Evolutionary conservation across 2,888 invertebrate species (phyloP), one percentile per base, ranked within the genome.

Genomic region (Dugesia japonica): DNA sequence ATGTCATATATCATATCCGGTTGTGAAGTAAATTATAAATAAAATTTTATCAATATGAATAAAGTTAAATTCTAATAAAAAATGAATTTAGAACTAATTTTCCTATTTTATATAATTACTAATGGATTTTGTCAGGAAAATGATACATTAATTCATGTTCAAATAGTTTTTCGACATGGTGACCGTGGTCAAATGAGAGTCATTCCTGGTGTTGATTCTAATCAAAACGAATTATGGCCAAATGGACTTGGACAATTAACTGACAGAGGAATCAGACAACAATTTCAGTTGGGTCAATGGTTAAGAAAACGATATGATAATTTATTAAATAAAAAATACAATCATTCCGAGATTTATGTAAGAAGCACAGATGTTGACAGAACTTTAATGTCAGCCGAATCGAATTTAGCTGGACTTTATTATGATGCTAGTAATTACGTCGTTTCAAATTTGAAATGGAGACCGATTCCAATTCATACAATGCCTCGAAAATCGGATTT

Each of bases 351-450:
- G 82, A 87, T 90, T 73, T 86, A 87, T 80, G 84, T 90, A 0
- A 86, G 87, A 75, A 90, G 92, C 71, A 92, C 93, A 0, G 91
- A 93, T 85, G 89, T 90, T 20, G 92, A 94, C 85, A 88, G 94
- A 28, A 92, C 94, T 0, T 85, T 94, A 13, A 85, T 85, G 83
- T 85, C 85, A 72, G 86, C 85, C 0, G 82, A 83, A 78, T 82
- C 83, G n/a, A 83, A 85, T 79, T 80, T 86, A 78, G 85, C 85
- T 1, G 86, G 86, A 1, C 79, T 87, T 27, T 87, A 83, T 76
- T 85, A 85, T 1, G 85, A 85, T 0, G 81, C 82, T 80, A 26
- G 17, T n/a, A 31, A 75, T 20, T 9, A 0, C 1, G 74, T 76
- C 76, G 72, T 72, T 1, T n/a, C 28, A 27, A 26, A 71, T 26